Evolutionary conservation across 2,888 invertebrate species (phyloP), one percentile per base, ranked within the genome.

Genomic region (Cerastis rubricosa): DNA sequence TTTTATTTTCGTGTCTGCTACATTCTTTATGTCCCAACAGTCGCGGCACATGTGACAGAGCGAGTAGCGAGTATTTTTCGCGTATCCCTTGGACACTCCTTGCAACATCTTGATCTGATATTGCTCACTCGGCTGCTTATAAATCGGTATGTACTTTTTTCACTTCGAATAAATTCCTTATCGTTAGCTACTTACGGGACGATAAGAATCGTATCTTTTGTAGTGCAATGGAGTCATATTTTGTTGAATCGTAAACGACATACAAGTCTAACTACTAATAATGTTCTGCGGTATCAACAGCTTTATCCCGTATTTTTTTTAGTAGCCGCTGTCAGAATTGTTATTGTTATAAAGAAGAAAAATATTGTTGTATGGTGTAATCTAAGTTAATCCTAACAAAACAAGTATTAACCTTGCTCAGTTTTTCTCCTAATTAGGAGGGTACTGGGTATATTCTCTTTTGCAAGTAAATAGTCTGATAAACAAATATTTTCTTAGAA

Each of bases 1-100:
- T 76, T 87, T 78, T 85, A 85, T 86, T 88, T 77, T 80, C 73
- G 40, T 71, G 72, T 86, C 72, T 76, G 64, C 61, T 74, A 76
- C 86, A 76, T 86, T 80, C 72, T 88, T 77, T 84, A 86, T 65
- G 66, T 77, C 70, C 40, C 45, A 63, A 76, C 83, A 74, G 49
- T 75, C 65, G 40, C 49, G 66, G 71, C 83, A 73, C 59, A 65
- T 86, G 67, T 88, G 76, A 72, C 67, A 57, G 29, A 54, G 59
- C 69, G 35, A 66, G 59, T 73, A 73, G 72, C 25, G 54, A 63
- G 72, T 80, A 85, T 79, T 83, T 87, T 79, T 76, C 86, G 64
- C 59, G 74, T 61, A 74, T 83, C 49, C 59, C 64, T 70, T 63
- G 80, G 85, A 72, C 71, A 78, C 65, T 71, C 63, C 22, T 65